Percentiles rank a stretch among this genome's conserved stretches.
Evolutionary conservation across 2,113 vertebrate species (phyloP).

Genomic region (Ginglymostoma cirratum): DNA sequence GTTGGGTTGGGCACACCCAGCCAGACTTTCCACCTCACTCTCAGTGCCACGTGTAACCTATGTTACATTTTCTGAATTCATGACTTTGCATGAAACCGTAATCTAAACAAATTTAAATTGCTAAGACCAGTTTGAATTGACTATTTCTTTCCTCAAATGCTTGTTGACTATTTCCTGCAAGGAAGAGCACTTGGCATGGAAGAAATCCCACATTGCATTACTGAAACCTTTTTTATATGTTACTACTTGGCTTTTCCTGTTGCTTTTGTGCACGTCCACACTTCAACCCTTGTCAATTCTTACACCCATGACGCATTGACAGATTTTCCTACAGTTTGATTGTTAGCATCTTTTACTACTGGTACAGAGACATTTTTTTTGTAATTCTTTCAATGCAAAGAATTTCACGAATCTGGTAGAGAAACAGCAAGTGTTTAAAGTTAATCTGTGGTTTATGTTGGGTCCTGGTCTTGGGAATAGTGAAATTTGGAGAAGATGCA

Average conservation of each 20-base stretch:
- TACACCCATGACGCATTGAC: neutral
- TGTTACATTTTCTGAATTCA: neutral
- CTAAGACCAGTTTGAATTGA: neutral
- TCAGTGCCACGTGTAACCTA: neutral
- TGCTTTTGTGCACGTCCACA: neutral
- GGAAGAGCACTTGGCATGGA: neutral
- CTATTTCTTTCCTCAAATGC: neutral
- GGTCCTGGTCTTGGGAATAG: neutral
- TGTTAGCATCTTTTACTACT: neutral
- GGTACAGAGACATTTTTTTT: neutral
- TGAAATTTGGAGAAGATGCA: neutral
- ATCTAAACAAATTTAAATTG: neutral
- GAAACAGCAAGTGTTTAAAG: neutral
- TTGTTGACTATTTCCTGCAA: neutral
- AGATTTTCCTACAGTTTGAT: neutral
- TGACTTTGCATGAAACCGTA: neutral
- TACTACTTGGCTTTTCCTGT: neutral
- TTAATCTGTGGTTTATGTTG: neutral
- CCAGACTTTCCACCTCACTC: neutral
- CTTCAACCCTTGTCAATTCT: neutral
- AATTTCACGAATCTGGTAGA: neutral
- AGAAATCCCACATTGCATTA: no score
- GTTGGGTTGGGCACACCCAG: neutral
- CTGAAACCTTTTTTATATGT: no score
- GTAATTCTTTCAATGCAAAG: no score